Percentiles rank a stretch among this genome's conserved stretches.
phyloP scores from a whole-genome alignment of 2,113 vertebrate species.

The Thryonomys swinderianus region DNA sequence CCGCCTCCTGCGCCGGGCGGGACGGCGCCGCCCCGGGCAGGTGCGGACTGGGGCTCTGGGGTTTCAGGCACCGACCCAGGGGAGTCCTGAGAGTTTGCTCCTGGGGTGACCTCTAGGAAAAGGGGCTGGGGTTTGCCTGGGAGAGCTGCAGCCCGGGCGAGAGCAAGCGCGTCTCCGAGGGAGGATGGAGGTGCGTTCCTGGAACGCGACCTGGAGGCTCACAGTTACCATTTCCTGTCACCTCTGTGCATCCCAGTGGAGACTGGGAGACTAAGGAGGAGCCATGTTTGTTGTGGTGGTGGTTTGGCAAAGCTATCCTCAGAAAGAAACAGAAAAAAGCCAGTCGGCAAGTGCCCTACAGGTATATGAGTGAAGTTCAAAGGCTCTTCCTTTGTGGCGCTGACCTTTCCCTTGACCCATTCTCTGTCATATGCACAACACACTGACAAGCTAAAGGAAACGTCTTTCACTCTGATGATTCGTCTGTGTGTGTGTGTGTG shows the following conservation, averaged over 20 bases:
- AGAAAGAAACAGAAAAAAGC: neutral
- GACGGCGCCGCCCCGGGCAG: no score
- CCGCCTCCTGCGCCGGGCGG: neutral
- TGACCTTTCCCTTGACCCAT: neutral
- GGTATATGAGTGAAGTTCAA: neutral
- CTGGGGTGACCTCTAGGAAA: constrained; percentile 56
- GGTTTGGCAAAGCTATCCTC: neutral
- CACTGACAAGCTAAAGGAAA: neutral
- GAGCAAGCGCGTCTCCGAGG: neutral
- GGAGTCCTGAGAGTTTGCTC: constrained; percentile 48
- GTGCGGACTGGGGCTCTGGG: constrained; percentile 5
- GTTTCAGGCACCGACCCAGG: constrained; percentile 61
- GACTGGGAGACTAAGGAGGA: constrained; percentile 52
- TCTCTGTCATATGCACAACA: neutral
- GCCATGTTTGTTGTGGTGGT: neutral
- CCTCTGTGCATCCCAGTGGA: constrained; percentile 21
- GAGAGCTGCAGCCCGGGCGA: neutral
- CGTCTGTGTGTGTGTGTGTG: neutral
- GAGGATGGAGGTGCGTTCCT: neutral
- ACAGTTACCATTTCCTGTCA: constrained; percentile 57
- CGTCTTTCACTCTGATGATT: neutral
- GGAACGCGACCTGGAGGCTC: neutral
- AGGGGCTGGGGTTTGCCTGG: neutral
- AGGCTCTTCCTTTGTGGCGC: neutral
- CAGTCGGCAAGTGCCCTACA: neutral